These are phyloP conservation scores for Cotesia congregata DNA, from an alignment of 2,888 invertebrate species.

Conservation along the genomic window DNA sequence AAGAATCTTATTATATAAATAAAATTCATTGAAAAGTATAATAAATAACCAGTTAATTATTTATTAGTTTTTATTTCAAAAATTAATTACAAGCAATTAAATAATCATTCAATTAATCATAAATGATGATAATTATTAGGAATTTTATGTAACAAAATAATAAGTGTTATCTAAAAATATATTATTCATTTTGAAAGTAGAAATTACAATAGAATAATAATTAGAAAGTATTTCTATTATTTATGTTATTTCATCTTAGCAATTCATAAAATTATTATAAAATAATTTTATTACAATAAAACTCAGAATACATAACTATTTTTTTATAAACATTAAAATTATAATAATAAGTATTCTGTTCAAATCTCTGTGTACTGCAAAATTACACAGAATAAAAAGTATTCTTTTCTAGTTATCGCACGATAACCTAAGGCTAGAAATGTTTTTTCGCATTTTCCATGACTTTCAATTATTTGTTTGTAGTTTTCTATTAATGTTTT, in stretches of 20 bases:
- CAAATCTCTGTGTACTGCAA: neutral
- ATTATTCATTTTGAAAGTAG: neutral
- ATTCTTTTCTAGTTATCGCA: neutral
- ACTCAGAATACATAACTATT: neutral
- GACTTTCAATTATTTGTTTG: too few species aligned
- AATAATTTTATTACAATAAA: neutral
- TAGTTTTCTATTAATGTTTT: too few species aligned
- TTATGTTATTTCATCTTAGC: neutral
- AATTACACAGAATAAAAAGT: neutral
- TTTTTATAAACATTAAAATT: neutral
- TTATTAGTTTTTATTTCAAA: neutral
- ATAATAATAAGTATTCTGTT: neutral
- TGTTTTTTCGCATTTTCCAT: too few species aligned
- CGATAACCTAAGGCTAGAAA: too few species aligned
- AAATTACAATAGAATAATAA: neutral
- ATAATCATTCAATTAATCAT: neutral
- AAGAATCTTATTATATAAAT: neutral
- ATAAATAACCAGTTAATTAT: neutral
- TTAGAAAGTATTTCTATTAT: neutral
- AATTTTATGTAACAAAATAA: neutral
- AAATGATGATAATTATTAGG: neutral
- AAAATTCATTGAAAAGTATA: neutral
- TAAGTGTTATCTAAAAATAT: neutral
- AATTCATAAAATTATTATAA: neutral
- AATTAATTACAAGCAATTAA: neutral